Base-by-base conservation (phyloP, 2,113 vertebrate species). In the Actenoides hombroni region DNA sequence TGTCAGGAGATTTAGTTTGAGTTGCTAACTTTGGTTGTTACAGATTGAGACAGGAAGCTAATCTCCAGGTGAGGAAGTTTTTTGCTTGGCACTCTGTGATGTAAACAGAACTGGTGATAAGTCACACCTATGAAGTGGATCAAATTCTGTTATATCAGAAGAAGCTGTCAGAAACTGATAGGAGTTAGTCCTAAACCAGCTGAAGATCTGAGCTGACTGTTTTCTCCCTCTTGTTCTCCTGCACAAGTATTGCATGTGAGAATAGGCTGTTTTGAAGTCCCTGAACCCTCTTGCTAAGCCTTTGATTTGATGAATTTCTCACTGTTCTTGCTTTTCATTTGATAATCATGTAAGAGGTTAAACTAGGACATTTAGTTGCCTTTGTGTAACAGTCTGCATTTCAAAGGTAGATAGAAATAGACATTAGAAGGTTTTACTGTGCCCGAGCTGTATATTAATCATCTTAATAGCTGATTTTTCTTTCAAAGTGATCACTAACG, bases 341-440 rank as follows among this genome's bases (percentile, higher is more conserved):
- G 59, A 79, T 79, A 93, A 82, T 33, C 21, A 37, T 3, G 2
- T 53, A 69, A 91, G 76, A 96, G 86, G 86, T 95, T 91, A 94
- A 95, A 82, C 25, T 46, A 35, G 87, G 92, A 83, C 88, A 78
- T 92, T 79, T 83, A 33, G 39, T 86, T 95, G 69, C 53, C 26
- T 83, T 56, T 83, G 26, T 76, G 61, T 86, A 68, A 56, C 91
- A 84, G 53, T 46, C 87, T 92, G 57, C 61, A 42, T 96, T 96
- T 94, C 95, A 94, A 96, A 97, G 92, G 65, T 51, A 79, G 75
- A 73, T 88, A 44, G 73, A 90, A 91, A 90, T 42, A 96, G 49
- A 73, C 61, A 74, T 86, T 60, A 90, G 54, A 81, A 95, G 71
- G 59, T 68, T 83, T 92, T 80, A 70, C 51, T 49, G 51, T 59